phyloP scores from a whole-genome alignment of 2,797 vertebrate species.

The Molothrus aeneus region DNA sequence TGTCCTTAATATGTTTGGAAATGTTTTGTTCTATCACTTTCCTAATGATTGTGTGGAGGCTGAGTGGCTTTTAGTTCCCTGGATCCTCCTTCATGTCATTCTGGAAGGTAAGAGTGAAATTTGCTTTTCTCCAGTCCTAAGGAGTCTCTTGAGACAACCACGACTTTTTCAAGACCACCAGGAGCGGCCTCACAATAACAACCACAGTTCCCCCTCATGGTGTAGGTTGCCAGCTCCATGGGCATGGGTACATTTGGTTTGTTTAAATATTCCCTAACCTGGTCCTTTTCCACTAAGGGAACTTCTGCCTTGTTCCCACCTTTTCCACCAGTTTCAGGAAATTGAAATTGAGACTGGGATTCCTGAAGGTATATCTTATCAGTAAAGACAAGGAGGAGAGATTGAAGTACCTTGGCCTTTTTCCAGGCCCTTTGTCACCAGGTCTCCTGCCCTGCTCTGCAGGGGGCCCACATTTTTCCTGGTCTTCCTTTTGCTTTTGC shows the following conservation, averaged over 20 bases:
- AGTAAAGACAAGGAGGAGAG: background rate
- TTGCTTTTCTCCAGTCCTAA: background rate
- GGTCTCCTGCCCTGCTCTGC: background rate
- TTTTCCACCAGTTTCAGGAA: background rate
- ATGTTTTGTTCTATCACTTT: background rate
- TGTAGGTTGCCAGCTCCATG: background rate
- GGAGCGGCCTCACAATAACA: rapidly evolving
- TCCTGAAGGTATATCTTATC: background rate
- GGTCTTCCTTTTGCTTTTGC: background rate
- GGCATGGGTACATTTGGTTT: background rate
- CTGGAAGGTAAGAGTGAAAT: background rate
- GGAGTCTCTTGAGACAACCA: background rate
- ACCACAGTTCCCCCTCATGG: rapidly evolving
- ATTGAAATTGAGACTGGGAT: background rate
- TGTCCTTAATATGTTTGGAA: background rate
- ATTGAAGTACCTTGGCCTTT: background rate
- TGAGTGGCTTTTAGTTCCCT: background rate
- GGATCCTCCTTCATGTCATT: background rate
- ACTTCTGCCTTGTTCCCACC: background rate
- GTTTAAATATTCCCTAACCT: background rate
- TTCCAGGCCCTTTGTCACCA: background rate
- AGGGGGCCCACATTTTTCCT: background rate
- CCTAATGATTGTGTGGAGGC: background rate
- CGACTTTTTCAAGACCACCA: background rate
- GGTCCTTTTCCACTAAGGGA: background rate